phyloP scores from a whole-genome alignment of 2,113 vertebrate species.

The Kryptolebias marmoratus region DNA sequence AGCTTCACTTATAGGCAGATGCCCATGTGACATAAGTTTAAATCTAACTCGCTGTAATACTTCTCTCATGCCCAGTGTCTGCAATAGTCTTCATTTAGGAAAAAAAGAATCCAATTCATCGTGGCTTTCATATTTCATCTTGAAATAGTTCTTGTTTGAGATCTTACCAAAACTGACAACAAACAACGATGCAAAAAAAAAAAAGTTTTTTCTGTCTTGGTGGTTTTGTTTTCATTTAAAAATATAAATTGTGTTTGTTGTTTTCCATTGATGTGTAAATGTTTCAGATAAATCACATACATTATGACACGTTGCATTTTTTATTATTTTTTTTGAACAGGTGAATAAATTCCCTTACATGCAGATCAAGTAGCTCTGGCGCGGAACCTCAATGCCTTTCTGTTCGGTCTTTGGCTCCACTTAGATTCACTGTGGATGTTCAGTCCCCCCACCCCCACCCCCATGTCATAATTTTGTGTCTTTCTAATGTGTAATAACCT shows the following conservation, averaged over 20 bases:
- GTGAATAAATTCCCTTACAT: constrained; percentile 44
- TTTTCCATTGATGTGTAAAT: constrained; percentile 23
- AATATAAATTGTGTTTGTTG: constrained; percentile 10
- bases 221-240: constrained; percentile 18
- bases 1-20: no score
- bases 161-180: not conserved
- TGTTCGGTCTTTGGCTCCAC: constrained; percentile 38
- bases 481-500: constrained; percentile 44
- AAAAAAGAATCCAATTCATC: not conserved
- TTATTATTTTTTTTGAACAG: constrained; percentile 38
- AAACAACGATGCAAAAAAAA: no score
- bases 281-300: constrained; percentile 25
- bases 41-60: constrained; percentile 19
- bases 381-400: constrained; percentile 49
- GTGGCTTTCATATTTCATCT: not conserved
- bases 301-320: constrained; percentile 9
- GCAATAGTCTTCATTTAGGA: constrained; percentile 2
- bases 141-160: not conserved
- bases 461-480: constrained; percentile 43
- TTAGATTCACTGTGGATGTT: constrained; percentile 20
- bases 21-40: not conserved
- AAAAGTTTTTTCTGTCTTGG: not conserved
- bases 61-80: constrained; percentile 14
- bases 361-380: constrained; percentile 60
- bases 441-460: no score